These are phyloP conservation scores for Pagetopsis macropterus DNA, from an alignment of 2,797 vertebrate genomes.

Conservation along the genomic window DNA sequence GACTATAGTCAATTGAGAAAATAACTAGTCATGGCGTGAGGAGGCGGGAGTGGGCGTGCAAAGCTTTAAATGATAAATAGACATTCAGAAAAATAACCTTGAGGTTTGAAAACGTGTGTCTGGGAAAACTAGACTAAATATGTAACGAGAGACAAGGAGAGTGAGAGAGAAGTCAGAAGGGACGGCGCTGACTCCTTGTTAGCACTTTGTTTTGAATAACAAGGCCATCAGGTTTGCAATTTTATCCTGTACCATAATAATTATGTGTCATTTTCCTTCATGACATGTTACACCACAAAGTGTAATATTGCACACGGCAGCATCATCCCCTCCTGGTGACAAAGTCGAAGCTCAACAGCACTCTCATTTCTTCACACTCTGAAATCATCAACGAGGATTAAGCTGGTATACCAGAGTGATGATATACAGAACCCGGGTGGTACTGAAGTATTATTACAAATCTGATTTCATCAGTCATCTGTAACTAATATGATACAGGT, in stretches of 20 bases:
- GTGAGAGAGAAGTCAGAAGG: conserved; percentile 18
- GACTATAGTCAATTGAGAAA: conserved; percentile 68
- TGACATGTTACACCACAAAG: conserved; percentile 45
- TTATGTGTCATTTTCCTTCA: conserved; percentile 44
- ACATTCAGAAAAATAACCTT: conserved; percentile 68
- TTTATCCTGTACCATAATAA: conserved; percentile 37
- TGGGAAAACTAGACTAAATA: conserved; percentile 26
- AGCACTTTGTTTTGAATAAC: conserved; percentile 43
- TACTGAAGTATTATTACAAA: conserved; percentile 47
- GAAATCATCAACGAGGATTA: conserved; percentile 62
- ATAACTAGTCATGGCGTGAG: conserved; percentile 65
- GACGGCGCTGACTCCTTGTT: conserved; percentile 27
- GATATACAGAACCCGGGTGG: conserved; percentile 29
- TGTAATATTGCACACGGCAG: conserved; percentile 45
- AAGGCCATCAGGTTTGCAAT: conserved; percentile 40
- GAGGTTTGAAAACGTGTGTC: conserved; percentile 53
- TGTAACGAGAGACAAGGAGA: conserved; percentile 22
- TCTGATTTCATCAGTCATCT: conserved; percentile 55
- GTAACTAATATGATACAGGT: conserved; percentile 48
- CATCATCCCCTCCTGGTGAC: conserved; percentile 59
- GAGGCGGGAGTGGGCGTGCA: conserved; percentile 49
- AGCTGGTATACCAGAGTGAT: conserved; percentile 23
- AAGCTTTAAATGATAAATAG: conserved; percentile 69
- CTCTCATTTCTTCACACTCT: conserved; percentile 57
- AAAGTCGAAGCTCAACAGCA: conserved; percentile 33